Percentiles rank a stretch among this genome's conserved stretches.
Conservation (phyloP, 2,113 vertebrate genomes). For the Notarius lentiginosus region DNA sequence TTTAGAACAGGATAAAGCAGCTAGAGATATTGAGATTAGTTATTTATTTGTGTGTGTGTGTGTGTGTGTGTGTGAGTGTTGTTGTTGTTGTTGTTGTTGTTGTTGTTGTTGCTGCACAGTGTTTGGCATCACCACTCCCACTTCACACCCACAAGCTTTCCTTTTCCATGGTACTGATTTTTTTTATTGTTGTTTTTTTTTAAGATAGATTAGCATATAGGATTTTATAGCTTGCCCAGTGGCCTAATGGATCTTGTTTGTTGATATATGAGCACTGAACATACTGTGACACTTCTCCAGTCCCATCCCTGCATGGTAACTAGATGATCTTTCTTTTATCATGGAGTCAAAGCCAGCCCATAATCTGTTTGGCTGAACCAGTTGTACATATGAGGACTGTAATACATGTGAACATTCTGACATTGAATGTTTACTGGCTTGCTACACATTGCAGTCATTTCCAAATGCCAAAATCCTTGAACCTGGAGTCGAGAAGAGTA, state of each 20-base stretch:
- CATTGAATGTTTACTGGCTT: background rate
- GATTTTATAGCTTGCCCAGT: background rate
- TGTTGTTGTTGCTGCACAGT: background rate
- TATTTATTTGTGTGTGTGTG: no score
- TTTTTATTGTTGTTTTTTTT: background rate
- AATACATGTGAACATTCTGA: background rate
- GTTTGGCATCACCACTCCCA: background rate
- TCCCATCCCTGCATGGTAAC: background rate
- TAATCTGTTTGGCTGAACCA: background rate
- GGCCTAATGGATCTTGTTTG: background rate
- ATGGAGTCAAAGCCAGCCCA: background rate
- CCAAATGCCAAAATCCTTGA: background rate
- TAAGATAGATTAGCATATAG: background rate
- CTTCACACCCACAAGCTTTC: background rate
- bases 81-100: no score
- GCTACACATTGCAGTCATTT: background rate
- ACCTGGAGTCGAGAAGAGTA: background rate
- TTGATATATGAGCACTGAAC: background rate
- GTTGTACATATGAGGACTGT: background rate
- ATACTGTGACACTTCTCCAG: background rate
- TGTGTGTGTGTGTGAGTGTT: no score
- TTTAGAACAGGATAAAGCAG: no score
- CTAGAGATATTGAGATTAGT: no score
- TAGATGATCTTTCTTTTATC: background rate
- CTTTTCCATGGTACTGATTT: background rate